Conservation (phyloP, 1,140 invertebrate species). For the Ceratina australensis region DNA sequence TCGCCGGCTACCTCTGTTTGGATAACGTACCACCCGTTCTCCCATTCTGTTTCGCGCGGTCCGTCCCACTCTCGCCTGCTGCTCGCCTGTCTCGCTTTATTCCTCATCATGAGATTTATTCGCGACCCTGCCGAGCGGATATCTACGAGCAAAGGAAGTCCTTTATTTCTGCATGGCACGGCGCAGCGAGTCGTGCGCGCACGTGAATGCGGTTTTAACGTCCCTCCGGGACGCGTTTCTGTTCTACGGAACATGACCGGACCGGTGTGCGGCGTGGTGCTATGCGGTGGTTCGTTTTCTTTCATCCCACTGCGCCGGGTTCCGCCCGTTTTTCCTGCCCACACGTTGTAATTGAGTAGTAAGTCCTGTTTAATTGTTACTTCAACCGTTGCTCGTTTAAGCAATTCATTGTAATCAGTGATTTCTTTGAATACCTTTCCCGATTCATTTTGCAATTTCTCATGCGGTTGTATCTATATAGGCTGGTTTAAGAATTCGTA, state of each 20-base stretch:
- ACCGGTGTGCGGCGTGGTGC: not conserved
- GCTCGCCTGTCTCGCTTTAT: constrained; percentile 24
- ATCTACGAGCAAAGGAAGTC: constrained; percentile 52
- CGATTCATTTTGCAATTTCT: not conserved
- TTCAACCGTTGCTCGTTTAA: too few species aligned
- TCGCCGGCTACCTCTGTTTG: constrained; percentile 14
- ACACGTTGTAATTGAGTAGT: not conserved
- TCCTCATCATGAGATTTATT: constrained; percentile 59
- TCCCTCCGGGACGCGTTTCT: constrained; percentile 21
- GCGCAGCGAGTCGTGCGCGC: constrained; percentile 24
- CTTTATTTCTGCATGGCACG: constrained; percentile 49
- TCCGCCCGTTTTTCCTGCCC: too few species aligned
- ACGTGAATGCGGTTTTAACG: constrained; percentile 47
- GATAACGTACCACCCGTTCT: not conserved
- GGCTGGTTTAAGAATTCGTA: too few species aligned
- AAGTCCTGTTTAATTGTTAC: constrained; percentile 3
- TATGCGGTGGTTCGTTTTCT: constrained; percentile 11
- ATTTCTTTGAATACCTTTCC: too few species aligned
- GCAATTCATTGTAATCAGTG: not conserved
- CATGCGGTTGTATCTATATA: not conserved
- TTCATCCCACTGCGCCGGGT: not conserved
- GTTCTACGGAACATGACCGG: constrained; percentile 10
- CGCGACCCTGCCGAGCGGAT: constrained; percentile 49
- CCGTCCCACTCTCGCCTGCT: not conserved
- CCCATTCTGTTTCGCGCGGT: not conserved